These are phyloP conservation scores for Mamestra brassicae DNA, from an alignment of 2,888 invertebrate species.

Conservation along the genomic window DNA sequence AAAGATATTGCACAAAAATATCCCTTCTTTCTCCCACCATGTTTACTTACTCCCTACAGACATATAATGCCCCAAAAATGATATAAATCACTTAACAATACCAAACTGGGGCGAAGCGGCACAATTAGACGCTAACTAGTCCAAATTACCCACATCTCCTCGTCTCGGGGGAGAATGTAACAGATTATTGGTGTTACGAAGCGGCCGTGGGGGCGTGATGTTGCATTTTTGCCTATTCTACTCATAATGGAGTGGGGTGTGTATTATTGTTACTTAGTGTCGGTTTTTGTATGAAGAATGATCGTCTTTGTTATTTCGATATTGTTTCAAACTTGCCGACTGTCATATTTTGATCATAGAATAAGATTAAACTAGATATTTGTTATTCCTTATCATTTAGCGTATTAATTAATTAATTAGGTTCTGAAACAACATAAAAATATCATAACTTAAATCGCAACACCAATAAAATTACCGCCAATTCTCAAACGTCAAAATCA, in stretches of 20 bases:
- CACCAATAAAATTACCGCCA: conserved; percentile 27
- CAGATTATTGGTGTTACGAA: conserved; percentile 65
- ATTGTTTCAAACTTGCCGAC: conserved; percentile 3
- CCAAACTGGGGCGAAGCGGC: conserved; percentile 65
- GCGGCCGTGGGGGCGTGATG: conserved; percentile 65
- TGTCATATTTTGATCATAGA: neutral
- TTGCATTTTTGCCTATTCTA: conserved; percentile 73
- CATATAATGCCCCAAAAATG: conserved; percentile 59
- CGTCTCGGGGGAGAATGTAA: conserved; percentile 55
- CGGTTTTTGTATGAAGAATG: conserved; percentile 9
- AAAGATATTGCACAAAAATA: neutral
- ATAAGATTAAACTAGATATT: neutral
- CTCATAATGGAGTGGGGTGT: conserved; percentile 59
- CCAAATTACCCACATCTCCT: conserved; percentile 73
- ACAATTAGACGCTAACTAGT: conserved; percentile 72
- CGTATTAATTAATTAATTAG: neutral
- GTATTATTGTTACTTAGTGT: conserved; percentile 17
- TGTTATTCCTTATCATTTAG: neutral
- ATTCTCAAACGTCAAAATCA: conserved; percentile 49
- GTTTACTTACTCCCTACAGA: conserved; percentile 54
- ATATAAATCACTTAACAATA: conserved; percentile 64
- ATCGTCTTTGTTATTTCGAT: conserved; percentile 17
- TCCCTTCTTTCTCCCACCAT: conserved; percentile 18
- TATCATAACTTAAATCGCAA: neutral
- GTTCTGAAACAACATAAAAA: neutral